Base-by-base conservation (phyloP, 2,888 invertebrate species). In the Cantharis lateralis region DNA sequence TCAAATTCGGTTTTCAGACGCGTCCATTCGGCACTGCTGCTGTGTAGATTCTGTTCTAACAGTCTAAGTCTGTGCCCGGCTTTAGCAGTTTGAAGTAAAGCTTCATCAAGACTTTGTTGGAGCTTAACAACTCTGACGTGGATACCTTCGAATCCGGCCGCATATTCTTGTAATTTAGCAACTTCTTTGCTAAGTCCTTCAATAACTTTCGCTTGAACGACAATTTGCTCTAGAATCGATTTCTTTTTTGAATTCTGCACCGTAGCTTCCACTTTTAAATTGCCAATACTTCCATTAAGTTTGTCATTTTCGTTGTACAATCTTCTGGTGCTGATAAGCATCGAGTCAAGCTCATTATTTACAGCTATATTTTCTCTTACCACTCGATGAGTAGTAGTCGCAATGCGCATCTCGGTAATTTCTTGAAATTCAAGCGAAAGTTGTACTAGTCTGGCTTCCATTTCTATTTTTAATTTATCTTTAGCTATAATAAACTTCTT, bases 381-480 rank as follows among this genome's bases (percentile, higher is more conserved):
- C 0, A 95, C 93, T 78, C 96, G 90, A 81, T 97, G 95, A 0
- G 96, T 97, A 1, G 96, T 95, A 24, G 96, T 95, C 0, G 96
- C 96, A 85, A 97, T 95, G 78, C 96, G 92, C 70, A 95, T 89
- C 85, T 96, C 95, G 48, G 95, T 96, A 2, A 95, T 95, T 83
- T 94, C 93, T 82, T 95, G 93, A 83, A 97, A 97, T 84, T 95
- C 95, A 81, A 94, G 92, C 0, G 96, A 95, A 0, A 97, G 90
- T 83, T 95, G 92, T 76, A 95, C 89, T 13, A 97, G 89, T 77
- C 94, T 91, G 15, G 92, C 92, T 85, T 96, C 95, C 92, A 97
- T 95, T 87, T 97, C 96, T 84, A 94, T 95, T 85, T 96, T 96
- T 66, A 96, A 86, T 77, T 94, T 93, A 85, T 92, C 95, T 89